Percentiles rank a stretch among this genome's conserved stretches.
phyloP scores from a whole-genome alignment of 2,888 invertebrate species.

The Drosophila yooni region DNA sequence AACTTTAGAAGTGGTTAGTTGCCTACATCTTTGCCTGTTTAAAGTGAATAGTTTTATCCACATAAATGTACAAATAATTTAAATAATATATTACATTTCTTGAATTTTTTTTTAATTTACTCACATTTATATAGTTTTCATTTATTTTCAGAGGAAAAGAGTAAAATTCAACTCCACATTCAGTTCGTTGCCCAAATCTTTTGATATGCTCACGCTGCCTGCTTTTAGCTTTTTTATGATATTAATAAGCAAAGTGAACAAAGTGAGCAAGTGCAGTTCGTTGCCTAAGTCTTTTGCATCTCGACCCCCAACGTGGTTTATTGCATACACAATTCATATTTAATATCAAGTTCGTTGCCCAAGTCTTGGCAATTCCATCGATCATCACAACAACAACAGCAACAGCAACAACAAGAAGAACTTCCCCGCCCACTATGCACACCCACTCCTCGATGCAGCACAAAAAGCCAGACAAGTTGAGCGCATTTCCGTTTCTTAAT shows the following conservation, averaged over 20 bases:
- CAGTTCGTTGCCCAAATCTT: constrained; percentile 61
- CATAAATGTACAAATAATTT: background rate
- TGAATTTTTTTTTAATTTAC: background rate
- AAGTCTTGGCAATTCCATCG: constrained; percentile 43
- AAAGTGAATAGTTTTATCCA: background rate
- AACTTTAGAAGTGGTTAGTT: constrained; percentile 24
- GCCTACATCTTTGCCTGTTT: constrained; percentile 38
- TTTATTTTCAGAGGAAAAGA: background rate
- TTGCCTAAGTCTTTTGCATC: constrained; percentile 38
- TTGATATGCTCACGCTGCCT: constrained; percentile 4
- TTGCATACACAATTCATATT: constrained; percentile 47
- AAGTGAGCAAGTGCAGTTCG: constrained; percentile 21
- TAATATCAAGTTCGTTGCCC: constrained; percentile 38
- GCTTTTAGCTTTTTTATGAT: background rate
- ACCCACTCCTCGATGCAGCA: constrained; percentile 17
- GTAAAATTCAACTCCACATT: background rate
- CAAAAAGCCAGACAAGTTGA: constrained; percentile 59
- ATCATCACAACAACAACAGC: constrained; percentile 21
- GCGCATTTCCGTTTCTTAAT: constrained; percentile 77
- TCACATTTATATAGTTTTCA: background rate
- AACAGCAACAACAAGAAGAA: background rate
- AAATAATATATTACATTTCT: background rate
- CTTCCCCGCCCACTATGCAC: background rate
- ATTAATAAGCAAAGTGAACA: background rate
- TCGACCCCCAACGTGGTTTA: constrained; percentile 5